Percentiles rank a stretch among this genome's conserved stretches.
phyloP scores from a whole-genome alignment of 2,888 invertebrate species.

The Pegoplata infirma region DNA sequence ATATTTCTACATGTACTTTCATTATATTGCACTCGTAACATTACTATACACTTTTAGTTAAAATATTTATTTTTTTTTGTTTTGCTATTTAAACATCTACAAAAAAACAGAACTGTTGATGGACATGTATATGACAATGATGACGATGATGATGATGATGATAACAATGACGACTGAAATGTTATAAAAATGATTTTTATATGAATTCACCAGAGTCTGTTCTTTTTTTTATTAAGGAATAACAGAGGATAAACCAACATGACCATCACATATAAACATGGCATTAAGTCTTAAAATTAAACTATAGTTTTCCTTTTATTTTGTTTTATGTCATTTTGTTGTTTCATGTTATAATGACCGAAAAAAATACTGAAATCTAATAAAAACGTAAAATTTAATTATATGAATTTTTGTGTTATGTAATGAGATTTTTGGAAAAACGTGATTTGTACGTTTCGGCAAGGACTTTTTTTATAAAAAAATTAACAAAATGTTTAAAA shows the following conservation, averaged over 20 bases:
- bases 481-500: too few species aligned
- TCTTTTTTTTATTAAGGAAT: neutral
- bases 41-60: constrained; percentile 13
- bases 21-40: neutral
- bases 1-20: neutral
- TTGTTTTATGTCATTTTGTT: neutral
- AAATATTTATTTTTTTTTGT: constrained; percentile 3
- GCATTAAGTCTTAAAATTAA: constrained; percentile 5
- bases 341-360: neutral
- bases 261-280: constrained; percentile 4
- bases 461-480: too few species aligned
- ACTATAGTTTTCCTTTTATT: neutral
- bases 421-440: too few species aligned
- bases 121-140: neutral
- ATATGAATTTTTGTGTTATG: neutral
- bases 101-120: constrained; percentile 29
- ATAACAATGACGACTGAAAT: constrained; percentile 3
- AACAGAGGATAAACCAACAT: neutral
- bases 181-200: constrained; percentile 42
- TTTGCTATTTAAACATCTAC: constrained; percentile 1
- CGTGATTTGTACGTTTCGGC: too few species aligned
- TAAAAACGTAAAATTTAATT: neutral
- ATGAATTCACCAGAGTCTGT: constrained; percentile 20
- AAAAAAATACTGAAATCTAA: neutral
- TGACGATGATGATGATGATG: constrained; percentile 10